Conservation (phyloP, 2,113 vertebrate genomes). For the Albula glossodonta region DNA sequence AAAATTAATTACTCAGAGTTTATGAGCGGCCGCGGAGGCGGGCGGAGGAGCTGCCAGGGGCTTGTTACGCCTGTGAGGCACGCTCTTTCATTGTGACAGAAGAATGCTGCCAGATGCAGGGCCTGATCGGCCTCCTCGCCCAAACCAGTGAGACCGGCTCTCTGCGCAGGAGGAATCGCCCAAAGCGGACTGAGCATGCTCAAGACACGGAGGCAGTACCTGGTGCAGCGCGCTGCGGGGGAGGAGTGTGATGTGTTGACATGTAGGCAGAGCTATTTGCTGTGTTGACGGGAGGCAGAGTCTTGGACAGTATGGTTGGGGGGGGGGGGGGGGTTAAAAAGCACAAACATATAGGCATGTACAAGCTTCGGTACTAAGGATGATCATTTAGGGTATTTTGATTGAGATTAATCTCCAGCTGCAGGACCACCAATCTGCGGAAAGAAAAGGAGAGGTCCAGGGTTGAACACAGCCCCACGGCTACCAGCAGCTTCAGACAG, state of each 20-base stretch:
- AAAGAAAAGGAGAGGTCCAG: not conserved
- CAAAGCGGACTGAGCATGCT: not conserved
- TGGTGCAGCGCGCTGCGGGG: not conserved
- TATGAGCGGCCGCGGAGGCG: constrained; percentile 26
- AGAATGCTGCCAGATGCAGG: not conserved
- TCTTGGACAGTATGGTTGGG: not conserved
- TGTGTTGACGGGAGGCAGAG: not conserved
- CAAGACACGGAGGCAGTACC: not conserved
- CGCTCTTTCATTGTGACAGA: constrained; percentile 10
- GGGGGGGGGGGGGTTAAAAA: too few species aligned
- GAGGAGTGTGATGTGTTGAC: not conserved
- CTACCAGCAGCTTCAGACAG: not conserved
- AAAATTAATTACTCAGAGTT: constrained; percentile 62
- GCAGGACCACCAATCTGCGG: not conserved
- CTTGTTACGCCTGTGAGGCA: constrained; percentile 6
- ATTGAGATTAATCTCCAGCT: not conserved
- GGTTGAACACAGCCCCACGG: too few species aligned
- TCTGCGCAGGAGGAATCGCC: too few species aligned
- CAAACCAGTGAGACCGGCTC: not conserved
- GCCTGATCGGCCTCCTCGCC: not conserved
- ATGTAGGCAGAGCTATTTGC: too few species aligned
- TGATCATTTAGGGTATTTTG: not conserved
- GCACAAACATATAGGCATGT: too few species aligned
- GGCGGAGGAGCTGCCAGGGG: not conserved
- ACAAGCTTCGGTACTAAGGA: too few species aligned